Evolutionary conservation across 2,888 invertebrate species (phyloP).

Genomic region (Philonicus albiceps): DNA sequence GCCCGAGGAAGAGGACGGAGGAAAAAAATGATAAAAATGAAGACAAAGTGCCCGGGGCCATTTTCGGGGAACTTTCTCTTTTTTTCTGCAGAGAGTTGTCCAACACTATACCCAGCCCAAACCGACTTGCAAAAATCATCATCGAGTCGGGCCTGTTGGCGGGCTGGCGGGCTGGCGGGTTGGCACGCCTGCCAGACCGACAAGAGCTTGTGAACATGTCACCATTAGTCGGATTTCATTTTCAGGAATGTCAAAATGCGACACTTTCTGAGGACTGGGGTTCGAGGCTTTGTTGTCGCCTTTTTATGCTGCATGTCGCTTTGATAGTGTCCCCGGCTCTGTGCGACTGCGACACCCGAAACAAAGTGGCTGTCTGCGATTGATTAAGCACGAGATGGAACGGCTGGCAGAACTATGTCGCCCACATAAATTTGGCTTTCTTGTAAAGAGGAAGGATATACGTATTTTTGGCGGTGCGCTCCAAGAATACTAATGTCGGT

Average conservation of each 20-base stretch:
- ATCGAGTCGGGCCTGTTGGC: background rate
- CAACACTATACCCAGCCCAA: background rate
- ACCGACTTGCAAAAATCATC: background rate
- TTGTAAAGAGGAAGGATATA: background rate
- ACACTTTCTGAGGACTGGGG: background rate
- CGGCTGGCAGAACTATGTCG: background rate
- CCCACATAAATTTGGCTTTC: background rate
- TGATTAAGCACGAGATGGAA: background rate
- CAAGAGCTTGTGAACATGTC: background rate
- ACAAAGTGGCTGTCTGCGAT: background rate
- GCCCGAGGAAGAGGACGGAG: background rate
- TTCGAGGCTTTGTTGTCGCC: background rate
- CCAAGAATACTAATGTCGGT: background rate
- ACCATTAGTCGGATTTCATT: slow-evolving; percentile 1
- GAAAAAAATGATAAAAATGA: background rate
- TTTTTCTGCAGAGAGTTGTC: background rate
- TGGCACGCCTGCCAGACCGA: background rate
- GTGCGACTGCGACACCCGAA: background rate
- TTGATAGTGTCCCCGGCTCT: background rate
- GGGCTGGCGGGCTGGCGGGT: background rate
- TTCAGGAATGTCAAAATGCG: background rate
- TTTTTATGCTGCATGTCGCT: background rate
- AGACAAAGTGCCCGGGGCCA: background rate
- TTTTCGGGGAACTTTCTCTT: slow-evolving; percentile 11
- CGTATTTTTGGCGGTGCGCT: background rate